phyloP scores from a whole-genome alignment of 2,113 vertebrate species.

The human region GRCh38 chr11:26751001-26751500 shows the following conservation, averaged over 20 bases:
- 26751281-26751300: background rate
- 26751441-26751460: background rate
- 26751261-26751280: background rate
- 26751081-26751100: background rate
- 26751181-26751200: background rate
- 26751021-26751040: background rate
- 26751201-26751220: background rate
- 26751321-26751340: background rate
- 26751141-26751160: background rate
- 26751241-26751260: background rate
- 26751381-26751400: background rate
- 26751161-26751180: background rate
- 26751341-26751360: background rate
- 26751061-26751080: background rate
- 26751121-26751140: background rate
- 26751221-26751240: background rate
- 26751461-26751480: background rate
- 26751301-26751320: background rate
- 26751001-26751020: background rate
- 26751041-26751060: background rate
- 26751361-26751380: background rate
- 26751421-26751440: background rate
- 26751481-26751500: background rate
- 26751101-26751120: background rate
- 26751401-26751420: background rate